Base-by-base conservation (phyloP, 2,888 invertebrate genomes). In the Peribatodes rhomboidaria region DNA sequence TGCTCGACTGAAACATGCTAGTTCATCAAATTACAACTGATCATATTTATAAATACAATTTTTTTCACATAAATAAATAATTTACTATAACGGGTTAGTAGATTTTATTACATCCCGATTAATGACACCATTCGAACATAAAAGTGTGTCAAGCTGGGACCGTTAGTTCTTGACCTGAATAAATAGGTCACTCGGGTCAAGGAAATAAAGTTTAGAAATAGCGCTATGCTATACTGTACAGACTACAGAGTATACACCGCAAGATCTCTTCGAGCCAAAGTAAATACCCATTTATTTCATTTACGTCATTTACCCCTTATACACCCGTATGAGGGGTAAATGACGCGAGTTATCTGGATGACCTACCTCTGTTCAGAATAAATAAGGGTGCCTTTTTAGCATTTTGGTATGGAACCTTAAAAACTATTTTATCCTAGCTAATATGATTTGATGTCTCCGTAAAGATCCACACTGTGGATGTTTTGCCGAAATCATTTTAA, bases 101-200 rank as follows among this genome's bases (percentile, higher is more conserved):
- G n/a, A n/a, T n/a, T n/a, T n/a, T n/a, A n/a, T n/a, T n/a, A 35
- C 35, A 16, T n/a, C 27, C 16, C 37, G 41, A 54, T 54, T 39
- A 50, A 33, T 20, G 22, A n/a, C 18, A 47, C 47, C 13, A 41
- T 58, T 47, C 39, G 14, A 41, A 33, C 41, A 53, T 22, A 18
- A 31, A 60, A 65, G 44, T 65, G 52, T 65, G 60, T 65, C 60
- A 53, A 56, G 16, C 56, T 52, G 60, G 46, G 27, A 61, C 53
- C 39, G 60, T 57, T 65, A 61, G 56, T 56, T 52, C 56, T 65
- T 65, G 65, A 65, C 65, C 65, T 60, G 56, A 41, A 52, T 55
- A 61, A 55, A 61, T 46, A 6, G 65, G 65, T 65, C 60, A 47
- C 56, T 39, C 52, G 18, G 65, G 65, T 60, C 65, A 65, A 56